Percentiles rank a stretch among this genome's conserved stretches.
Conservation (phyloP, 2,888 invertebrate genomes). For the Cephus nigrinus region DNA sequence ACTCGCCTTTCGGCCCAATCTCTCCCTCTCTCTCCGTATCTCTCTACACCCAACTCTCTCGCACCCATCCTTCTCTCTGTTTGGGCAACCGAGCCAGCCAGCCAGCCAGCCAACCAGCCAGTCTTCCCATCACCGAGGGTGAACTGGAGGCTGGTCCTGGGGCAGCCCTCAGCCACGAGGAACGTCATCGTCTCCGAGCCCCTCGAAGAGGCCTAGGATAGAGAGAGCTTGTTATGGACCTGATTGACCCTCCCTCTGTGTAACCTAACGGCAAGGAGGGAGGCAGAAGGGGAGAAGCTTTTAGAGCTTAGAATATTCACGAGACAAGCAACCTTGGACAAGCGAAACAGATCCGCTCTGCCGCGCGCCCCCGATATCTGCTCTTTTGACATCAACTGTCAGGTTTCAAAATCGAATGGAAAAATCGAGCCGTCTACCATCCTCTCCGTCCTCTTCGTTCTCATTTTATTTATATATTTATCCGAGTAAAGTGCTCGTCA, state of each 20-base stretch:
- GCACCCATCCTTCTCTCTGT: neutral
- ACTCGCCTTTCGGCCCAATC: neutral
- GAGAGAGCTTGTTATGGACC: slow-evolving; percentile 62
- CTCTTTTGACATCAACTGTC: slow-evolving; percentile 23
- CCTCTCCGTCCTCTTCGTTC: neutral
- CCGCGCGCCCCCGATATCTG: slow-evolving; percentile 18
- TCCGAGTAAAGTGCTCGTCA: neutral
- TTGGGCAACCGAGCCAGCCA: neutral
- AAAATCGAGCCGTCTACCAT: neutral
- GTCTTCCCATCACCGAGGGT: neutral
- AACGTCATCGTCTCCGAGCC: neutral
- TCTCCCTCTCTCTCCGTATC: slow-evolving; percentile 28
- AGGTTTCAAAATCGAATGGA: slow-evolving; percentile 1
- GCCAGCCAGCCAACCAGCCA: neutral
- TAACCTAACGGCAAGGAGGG: slow-evolving; percentile 46
- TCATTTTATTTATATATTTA: neutral
- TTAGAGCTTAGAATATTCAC: slow-evolving; percentile 67
- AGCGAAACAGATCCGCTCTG: slow-evolving; percentile 39
- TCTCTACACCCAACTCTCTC: slow-evolving; percentile 3
- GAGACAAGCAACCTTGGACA: slow-evolving; percentile 54
- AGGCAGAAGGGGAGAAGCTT: slow-evolving; percentile 54
- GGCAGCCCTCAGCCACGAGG: neutral
- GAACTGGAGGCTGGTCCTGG: neutral
- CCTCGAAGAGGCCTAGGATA: slow-evolving; percentile 20
- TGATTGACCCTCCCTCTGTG: slow-evolving; percentile 61